These are phyloP conservation scores for Campoplex capitator DNA, from an alignment of 2,888 invertebrate genomes.

Conservation along the genomic window DNA sequence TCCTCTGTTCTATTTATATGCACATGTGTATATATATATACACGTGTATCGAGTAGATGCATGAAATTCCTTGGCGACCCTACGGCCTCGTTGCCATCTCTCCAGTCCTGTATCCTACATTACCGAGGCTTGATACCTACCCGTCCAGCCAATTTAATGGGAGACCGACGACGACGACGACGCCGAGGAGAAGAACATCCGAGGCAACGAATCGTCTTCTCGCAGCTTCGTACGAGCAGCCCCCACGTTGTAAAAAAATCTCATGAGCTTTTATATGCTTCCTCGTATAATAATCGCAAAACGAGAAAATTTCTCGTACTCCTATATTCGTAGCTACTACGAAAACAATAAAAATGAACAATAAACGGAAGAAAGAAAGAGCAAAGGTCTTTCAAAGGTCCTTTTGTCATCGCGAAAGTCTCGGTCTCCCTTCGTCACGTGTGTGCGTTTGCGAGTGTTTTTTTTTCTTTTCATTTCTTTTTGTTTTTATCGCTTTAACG, in stretches of 20 bases:
- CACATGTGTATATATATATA: slow-evolving; percentile 31
- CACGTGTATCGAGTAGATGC: slow-evolving; percentile 61
- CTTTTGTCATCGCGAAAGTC: background rate
- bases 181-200: slow-evolving; percentile 33
- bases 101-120: slow-evolving; percentile 27
- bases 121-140: slow-evolving; percentile 20
- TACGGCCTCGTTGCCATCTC: slow-evolving; percentile 24
- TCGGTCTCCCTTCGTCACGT: too few species aligned
- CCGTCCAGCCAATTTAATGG: slow-evolving; percentile 43
- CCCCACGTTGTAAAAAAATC: slow-evolving; percentile 60
- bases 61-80: slow-evolving; percentile 68
- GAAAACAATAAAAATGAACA: background rate
- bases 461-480: background rate
- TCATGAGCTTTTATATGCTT: slow-evolving; percentile 70
- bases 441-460: too few species aligned
- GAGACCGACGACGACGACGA: slow-evolving; percentile 34
- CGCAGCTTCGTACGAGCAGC: slow-evolving; percentile 8
- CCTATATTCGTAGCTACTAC: background rate
- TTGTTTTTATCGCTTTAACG: background rate
- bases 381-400: background rate
- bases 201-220: slow-evolving; percentile 11
- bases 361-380: background rate
- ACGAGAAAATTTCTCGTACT: slow-evolving; percentile 67
- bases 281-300: slow-evolving; percentile 63
- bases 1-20: slow-evolving; percentile 5